A percentile compares a stretch with the other conserved stretches of the same genome.
phyloP scores from a whole-genome alignment of 64 coral and sea anemone genomes.

The Pocillopora damicornis region DNA sequence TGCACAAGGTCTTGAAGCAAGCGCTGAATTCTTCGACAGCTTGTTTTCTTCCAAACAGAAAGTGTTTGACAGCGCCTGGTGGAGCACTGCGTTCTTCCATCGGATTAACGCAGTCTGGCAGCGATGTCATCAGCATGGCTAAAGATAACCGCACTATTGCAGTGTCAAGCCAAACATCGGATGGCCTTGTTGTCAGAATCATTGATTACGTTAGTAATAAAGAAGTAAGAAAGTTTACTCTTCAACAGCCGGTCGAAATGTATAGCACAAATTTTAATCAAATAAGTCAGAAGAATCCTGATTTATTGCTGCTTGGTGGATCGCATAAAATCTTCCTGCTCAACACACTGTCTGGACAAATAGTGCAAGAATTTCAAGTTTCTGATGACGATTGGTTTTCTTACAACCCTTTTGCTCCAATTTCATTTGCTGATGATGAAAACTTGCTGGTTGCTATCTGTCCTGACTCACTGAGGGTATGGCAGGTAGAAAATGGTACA shows the following conservation, averaged over 20 bases:
- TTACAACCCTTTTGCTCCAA: conserved; percentile 46
- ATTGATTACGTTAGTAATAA: conserved; percentile 69
- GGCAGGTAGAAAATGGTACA: conserved; percentile 50
- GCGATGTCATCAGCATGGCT: conserved; percentile 71
- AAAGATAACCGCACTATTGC: conserved; percentile 82
- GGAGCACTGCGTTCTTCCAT: conserved; percentile 81
- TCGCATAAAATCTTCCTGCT: conserved; percentile 61
- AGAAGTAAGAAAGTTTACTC: conserved; percentile 75
- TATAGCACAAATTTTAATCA: conserved; percentile 57
- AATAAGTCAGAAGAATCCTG: conserved; percentile 52
- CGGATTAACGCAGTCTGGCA: conserved; percentile 31
- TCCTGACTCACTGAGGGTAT: conserved; percentile 57
- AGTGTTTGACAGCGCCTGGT: conserved; percentile 86
- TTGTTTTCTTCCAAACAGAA: conserved; percentile 84
- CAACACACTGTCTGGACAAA: conserved; percentile 68
- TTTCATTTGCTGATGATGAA: conserved; percentile 78
- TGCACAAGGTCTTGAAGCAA: conserved; percentile 74
- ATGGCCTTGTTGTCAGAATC: conserved; percentile 60
- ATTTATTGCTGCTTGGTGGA: conserved; percentile 64
- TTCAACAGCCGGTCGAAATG: conserved; percentile 52
- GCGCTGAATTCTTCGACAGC: conserved; percentile 56
- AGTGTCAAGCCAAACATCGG: conserved; percentile 26
- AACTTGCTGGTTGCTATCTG: conserved; percentile 69
- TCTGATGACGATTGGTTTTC: conserved; percentile 81
- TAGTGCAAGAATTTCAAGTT: conserved; percentile 61